A percentile compares a stretch with the other conserved stretches of the same genome.
Evolutionary conservation across 1,140 invertebrate species (phyloP).

Genomic region (Lasioglossum baleicum): DNA sequence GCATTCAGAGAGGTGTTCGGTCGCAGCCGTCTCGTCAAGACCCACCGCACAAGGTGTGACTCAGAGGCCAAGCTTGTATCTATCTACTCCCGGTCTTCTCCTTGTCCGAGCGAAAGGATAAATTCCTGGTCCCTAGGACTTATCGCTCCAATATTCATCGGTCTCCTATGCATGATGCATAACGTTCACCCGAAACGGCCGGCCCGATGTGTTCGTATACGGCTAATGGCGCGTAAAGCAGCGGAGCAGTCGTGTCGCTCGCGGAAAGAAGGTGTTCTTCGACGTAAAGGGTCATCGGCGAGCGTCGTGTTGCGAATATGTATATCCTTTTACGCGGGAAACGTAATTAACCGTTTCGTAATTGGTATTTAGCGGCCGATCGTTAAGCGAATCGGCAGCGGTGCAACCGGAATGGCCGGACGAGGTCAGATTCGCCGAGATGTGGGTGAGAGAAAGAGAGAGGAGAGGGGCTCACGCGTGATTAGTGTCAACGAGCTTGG

Average conservation of each 20-base stretch:
- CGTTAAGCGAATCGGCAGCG: slow-evolving; percentile 45
- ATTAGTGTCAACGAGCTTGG: slow-evolving; percentile 63
- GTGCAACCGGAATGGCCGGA: slow-evolving; percentile 6
- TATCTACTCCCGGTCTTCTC: background rate
- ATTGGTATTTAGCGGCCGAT: slow-evolving; percentile 54
- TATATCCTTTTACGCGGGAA: slow-evolving; percentile 48
- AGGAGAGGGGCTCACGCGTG: slow-evolving; percentile 29
- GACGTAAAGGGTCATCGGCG: slow-evolving; percentile 23
- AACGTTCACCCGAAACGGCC: background rate
- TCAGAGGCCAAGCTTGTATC: background rate
- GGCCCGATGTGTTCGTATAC: background rate
- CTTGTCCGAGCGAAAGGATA: background rate
- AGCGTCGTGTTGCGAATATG: slow-evolving; percentile 37
- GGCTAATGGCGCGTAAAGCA: slow-evolving; percentile 6
- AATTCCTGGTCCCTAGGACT: background rate
- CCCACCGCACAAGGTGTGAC: background rate
- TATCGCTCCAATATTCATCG: background rate
- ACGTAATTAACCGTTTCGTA: slow-evolving; percentile 58
- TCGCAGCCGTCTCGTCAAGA: background rate
- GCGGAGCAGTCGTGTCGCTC: background rate
- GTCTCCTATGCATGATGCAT: background rate
- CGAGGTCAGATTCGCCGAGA: slow-evolving; percentile 41
- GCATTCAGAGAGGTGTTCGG: background rate
- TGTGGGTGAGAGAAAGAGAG: slow-evolving; percentile 32
- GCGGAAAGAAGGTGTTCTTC: slow-evolving; percentile 1